Base-by-base conservation (phyloP, 1,140 invertebrate species). In the Drosophila suzukii region DNA sequence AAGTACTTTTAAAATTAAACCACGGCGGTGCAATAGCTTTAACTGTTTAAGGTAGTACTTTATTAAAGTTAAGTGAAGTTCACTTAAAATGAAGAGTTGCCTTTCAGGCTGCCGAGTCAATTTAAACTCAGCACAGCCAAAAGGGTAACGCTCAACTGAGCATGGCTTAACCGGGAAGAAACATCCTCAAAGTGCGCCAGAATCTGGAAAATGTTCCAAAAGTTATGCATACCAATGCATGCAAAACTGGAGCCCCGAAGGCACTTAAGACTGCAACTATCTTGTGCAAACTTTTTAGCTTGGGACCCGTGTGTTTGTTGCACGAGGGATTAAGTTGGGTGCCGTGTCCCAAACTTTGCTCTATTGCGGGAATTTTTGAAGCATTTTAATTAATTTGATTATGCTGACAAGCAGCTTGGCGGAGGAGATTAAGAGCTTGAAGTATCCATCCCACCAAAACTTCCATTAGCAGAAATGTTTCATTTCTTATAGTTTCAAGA, bases 371-470 rank as follows among this genome's bases (percentile, higher is more conserved):
- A 34, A 36, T 34, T 24, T 54, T 13, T 36, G 7, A n/a, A 34
- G 24, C 30, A 56, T 38, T 56, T 74, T 51, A 65, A 74, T 74
- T 44, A 58, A 58, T 44, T 71, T 70, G 17, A 71, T 49, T 71
- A 46, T 11, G 32, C 34, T 12, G 24, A 27, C 38, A 72, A n/a
- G 13, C 46, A 50, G 34, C 38, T 56, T 58, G 32, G 4, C 56
- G 30, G 60, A 13, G n/a, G 6, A 24, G 49, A 20, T 54, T 6
- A 55, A 38, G 4, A n/a, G 34, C 8, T 8, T 6, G 11, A 30
- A 15, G 20, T 12, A 24, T 17, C 6, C 13, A 4, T n/a, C 41
- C 3, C 41, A 43, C 27, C 6, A 58, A 58, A 11, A 10, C 56
- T 11, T 47, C 15, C 50, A 67, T 39, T 38, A 50, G 50, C 63